Percentiles rank a stretch among this genome's conserved stretches.
Conservation (phyloP, 2,888 invertebrate species). For the Odontocolon sp. region DNA sequence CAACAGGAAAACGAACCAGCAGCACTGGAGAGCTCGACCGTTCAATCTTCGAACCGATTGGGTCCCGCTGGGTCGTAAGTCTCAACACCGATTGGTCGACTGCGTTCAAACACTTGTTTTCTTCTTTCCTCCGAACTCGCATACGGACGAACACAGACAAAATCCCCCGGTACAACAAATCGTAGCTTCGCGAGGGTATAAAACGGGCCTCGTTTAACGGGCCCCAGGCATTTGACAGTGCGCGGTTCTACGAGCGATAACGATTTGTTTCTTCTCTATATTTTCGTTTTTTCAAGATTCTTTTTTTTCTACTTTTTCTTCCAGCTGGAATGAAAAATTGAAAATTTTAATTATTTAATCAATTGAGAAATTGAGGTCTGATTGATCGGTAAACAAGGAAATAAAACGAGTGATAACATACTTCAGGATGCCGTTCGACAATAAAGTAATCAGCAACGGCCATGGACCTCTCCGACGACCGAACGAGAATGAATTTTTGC, state of each 20-base stretch:
- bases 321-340: no score
- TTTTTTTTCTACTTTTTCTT: not conserved
- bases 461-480: constrained; percentile 68
- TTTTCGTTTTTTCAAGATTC: not conserved
- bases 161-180: constrained; percentile 8
- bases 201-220: constrained; percentile 33
- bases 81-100: constrained; percentile 62
- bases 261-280: not conserved
- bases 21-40: not conserved
- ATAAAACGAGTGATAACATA: constrained; percentile 11
- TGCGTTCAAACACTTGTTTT: constrained; percentile 55
- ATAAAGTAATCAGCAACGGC: constrained; percentile 61
- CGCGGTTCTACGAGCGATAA: constrained; percentile 27
- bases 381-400: constrained; percentile 13
- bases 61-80: constrained; percentile 59
- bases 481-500: constrained; percentile 73
- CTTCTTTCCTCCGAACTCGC: constrained; percentile 37
- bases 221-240: constrained; percentile 52
- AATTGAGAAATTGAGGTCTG: constrained; percentile 7
- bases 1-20: not conserved
- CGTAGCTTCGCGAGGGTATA: constrained; percentile 41
- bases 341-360: not conserved
- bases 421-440: constrained; percentile 70
- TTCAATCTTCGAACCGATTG: constrained; percentile 65
- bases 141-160: constrained; percentile 21